Conservation (phyloP, 2,888 invertebrate species). For the Drosophila multiciliata region DNA sequence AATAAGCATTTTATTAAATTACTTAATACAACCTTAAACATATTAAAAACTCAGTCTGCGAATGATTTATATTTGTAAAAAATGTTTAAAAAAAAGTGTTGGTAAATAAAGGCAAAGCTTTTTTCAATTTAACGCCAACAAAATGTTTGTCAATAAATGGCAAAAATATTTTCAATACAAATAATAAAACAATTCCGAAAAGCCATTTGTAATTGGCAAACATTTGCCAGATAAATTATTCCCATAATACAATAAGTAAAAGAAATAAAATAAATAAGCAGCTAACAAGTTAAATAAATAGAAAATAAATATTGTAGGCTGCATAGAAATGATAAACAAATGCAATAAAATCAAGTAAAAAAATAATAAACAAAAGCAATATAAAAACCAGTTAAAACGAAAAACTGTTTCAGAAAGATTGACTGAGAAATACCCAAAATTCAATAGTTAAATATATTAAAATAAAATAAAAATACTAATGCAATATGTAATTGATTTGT, state of each 20-base stretch:
- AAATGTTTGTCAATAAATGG: not conserved
- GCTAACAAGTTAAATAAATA: not conserved
- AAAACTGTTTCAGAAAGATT: not conserved
- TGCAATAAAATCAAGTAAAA: not conserved
- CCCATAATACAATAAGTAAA: not conserved
- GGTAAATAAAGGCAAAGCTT: not conserved
- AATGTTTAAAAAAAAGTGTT: not conserved
- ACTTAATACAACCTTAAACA: not conserved
- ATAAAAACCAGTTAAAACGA: not conserved
- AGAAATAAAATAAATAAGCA: not conserved
- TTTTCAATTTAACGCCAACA: not conserved
- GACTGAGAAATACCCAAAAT: not conserved
- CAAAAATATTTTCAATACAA: not conserved
- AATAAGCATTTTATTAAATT: not conserved
- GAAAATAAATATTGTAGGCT: constrained; percentile 1
- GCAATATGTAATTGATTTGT: not conserved
- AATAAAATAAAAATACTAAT: too few relatives aligned
- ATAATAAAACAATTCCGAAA: not conserved
- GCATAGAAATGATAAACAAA: constrained; percentile 18
- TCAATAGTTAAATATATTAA: not conserved
- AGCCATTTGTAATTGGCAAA: not conserved
- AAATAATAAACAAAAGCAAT: not conserved
- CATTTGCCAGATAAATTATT: not conserved
- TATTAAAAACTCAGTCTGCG: not conserved
- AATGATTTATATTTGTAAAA: not conserved